phyloP scores from a whole-genome alignment of 1,140 invertebrate genomes.

The Homalodisca vitripennis region DNA sequence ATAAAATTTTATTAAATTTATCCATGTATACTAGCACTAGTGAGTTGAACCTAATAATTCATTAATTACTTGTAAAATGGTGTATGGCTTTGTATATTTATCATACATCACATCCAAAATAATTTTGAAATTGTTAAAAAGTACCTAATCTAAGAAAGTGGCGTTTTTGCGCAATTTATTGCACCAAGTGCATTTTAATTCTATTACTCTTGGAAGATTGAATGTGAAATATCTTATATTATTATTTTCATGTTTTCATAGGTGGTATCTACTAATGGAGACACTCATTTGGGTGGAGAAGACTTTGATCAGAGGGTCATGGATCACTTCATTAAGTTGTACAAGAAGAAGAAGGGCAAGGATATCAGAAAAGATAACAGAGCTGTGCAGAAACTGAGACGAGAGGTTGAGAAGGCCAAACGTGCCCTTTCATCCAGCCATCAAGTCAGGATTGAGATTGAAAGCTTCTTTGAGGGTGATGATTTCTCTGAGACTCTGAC shows the following conservation, averaged over 20 bases:
- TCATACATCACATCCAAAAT: too few relatives aligned
- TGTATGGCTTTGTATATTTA: too few relatives aligned
- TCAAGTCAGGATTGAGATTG: slow-evolving; percentile 95
- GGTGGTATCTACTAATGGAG: slow-evolving; percentile 96
- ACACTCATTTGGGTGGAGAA: slow-evolving; percentile 98
- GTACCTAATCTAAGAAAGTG: too few relatives aligned
- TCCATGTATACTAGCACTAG: too few relatives aligned
- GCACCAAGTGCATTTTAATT: too few relatives aligned
- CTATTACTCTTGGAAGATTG: not conserved
- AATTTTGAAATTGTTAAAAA: too few relatives aligned
- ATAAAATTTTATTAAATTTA: too few relatives aligned
- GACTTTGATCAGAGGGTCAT: slow-evolving; percentile 98
- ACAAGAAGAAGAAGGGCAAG: slow-evolving; percentile 99
- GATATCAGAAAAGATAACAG: slow-evolving; percentile 94
- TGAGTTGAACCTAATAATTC: too few relatives aligned
- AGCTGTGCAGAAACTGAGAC: slow-evolving; percentile 93
- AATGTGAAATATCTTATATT: not conserved
- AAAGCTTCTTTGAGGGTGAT: slow-evolving; percentile 98
- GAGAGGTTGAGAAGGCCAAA: slow-evolving; percentile 98
- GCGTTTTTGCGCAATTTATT: too few relatives aligned
- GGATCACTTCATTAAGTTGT: slow-evolving; percentile 98
- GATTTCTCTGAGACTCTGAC: slow-evolving; percentile 99
- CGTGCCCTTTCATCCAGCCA: slow-evolving; percentile 92
- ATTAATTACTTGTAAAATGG: too few relatives aligned
- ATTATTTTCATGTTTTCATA: too few relatives aligned